Conservation (phyloP, 2,888 invertebrate species). For the Drosophila planitibia region DNA sequence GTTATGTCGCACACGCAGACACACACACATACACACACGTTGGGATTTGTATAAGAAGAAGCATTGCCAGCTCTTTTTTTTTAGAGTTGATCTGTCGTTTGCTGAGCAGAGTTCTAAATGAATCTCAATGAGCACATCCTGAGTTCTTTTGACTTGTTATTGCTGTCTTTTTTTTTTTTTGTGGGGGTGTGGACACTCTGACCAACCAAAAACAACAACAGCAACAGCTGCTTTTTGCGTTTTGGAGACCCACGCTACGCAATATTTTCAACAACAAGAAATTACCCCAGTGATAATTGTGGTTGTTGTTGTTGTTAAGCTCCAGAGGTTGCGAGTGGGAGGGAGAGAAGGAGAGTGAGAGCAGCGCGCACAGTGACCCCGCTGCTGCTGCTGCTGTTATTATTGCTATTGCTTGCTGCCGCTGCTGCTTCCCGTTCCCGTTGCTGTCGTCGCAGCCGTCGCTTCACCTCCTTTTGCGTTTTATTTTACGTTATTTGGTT, state of each 20-base stretch:
- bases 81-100: conserved; percentile 23
- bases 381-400: conserved; percentile 26
- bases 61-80: conserved; percentile 21
- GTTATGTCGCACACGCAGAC: background rate
- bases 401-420: conserved; percentile 28
- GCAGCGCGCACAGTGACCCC: conserved; percentile 67
- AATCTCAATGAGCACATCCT: conserved; percentile 62
- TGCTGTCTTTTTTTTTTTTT: background rate
- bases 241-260: conserved; percentile 47
- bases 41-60: background rate
- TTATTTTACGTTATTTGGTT: conserved; percentile 75
- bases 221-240: conserved; percentile 15
- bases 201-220: conserved; percentile 14
- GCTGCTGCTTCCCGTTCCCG: conserved; percentile 31
- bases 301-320: conserved; percentile 27
- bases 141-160: conserved; percentile 29
- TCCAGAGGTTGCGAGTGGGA: background rate
- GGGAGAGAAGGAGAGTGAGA: conserved; percentile 29
- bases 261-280: conserved; percentile 47
- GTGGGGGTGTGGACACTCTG: conserved; percentile 25
- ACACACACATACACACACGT: background rate
- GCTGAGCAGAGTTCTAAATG: conserved; percentile 25
- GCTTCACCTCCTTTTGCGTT: conserved; percentile 55
- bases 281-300: conserved; percentile 32
- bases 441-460: conserved; percentile 27